These are phyloP conservation scores for Amiota communis DNA, from an alignment of 2,888 invertebrate genomes.

Conservation along the genomic window DNA sequence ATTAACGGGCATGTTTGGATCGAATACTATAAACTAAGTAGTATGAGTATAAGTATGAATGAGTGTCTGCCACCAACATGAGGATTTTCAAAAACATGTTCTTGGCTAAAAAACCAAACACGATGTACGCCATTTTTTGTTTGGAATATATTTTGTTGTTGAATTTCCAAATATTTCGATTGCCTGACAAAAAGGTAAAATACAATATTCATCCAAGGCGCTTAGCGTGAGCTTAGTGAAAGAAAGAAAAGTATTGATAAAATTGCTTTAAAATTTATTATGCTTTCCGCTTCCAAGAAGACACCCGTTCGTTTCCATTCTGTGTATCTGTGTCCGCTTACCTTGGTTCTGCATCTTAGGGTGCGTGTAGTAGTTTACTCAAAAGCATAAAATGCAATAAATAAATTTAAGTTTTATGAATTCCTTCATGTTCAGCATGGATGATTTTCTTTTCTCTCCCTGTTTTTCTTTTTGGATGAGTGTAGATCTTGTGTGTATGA, in stretches of 20 bases:
- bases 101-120: slow-evolving; percentile 16
- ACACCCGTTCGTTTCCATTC: neutral
- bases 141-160: neutral
- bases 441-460: slow-evolving; percentile 1
- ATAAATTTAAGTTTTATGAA: slow-evolving; percentile 56
- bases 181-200: too few species aligned
- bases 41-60: too few species aligned
- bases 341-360: neutral
- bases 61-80: neutral
- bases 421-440: slow-evolving; percentile 4
- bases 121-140: slow-evolving; percentile 17
- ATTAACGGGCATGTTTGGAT: slow-evolving; percentile 39
- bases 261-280: slow-evolving; percentile 47
- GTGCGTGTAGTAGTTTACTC: slow-evolving; percentile 32
- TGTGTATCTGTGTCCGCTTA: neutral
- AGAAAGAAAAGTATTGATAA: slow-evolving; percentile 38
- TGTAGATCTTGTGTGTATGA: slow-evolving; percentile 32
- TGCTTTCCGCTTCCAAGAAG: slow-evolving; percentile 25
- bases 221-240: slow-evolving; percentile 2
- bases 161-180: neutral
- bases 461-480: neutral
- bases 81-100: slow-evolving; percentile 16
- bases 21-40: too few species aligned
- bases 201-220: neutral
- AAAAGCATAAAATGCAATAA: slow-evolving; percentile 50